Evolutionary conservation across 2,797 vertebrate species (phyloP).

Genomic region (Cirrhinus mrigala): DNA sequence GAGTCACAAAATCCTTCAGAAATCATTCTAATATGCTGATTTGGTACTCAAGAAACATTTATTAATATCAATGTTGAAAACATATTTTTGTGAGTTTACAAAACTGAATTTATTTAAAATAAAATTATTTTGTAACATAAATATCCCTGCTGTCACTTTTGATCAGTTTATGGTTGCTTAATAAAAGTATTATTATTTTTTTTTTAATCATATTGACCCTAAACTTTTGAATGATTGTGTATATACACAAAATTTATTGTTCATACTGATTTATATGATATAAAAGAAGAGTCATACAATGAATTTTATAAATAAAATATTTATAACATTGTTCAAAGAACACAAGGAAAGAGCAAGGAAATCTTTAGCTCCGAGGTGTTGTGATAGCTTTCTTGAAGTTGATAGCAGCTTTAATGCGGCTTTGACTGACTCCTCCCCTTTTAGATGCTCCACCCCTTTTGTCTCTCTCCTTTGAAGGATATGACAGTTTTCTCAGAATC

Average conservation of each 20-base stretch:
- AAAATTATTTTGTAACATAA: not conserved
- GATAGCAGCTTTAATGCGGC: conserved; percentile 56
- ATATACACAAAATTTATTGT: not conserved
- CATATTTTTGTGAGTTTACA: not conserved
- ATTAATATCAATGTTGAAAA: not conserved
- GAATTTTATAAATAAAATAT: not conserved
- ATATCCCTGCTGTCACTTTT: not conserved
- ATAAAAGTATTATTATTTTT: not conserved
- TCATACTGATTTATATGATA: not conserved
- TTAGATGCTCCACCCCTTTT: conserved; percentile 52
- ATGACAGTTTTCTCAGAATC: conserved; percentile 72
- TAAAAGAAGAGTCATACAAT: not conserved
- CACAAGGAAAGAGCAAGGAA: not conserved
- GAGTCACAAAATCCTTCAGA: not conserved
- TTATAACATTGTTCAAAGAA: not conserved
- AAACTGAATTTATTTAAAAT: not conserved
- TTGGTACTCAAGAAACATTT: not conserved
- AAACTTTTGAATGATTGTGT: not conserved
- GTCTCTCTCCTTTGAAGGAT: conserved; percentile 64
- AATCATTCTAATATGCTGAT: not conserved
- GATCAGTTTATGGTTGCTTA: not conserved
- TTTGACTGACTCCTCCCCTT: conserved; percentile 57
- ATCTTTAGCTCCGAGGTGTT: conserved; percentile 47
- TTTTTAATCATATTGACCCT: not conserved
- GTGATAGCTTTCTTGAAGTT: conserved; percentile 51